Evolutionary conservation across 2,888 invertebrate species (phyloP), one percentile per base, ranked within the genome.

Genomic region (Cephalotes varians): DNA sequence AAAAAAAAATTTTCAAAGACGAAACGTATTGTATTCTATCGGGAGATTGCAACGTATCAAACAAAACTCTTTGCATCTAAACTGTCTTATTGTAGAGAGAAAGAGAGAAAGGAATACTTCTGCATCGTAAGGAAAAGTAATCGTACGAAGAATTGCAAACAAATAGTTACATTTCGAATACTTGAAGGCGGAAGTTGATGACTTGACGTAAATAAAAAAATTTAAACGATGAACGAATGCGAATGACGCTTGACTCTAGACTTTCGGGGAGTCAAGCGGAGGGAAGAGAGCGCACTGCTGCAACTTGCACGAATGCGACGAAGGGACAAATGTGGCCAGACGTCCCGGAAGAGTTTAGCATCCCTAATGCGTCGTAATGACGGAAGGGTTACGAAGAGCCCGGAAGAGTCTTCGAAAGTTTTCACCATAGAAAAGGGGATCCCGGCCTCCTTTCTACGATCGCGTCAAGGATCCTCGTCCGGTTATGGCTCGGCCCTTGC

Each of bases 381-480:
- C 31, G 28, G n/a, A 64, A 37, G 56, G 77, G 69, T 77, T 79
- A 71, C 56, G 28, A 54, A 69, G 56, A 69, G 44, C n/a, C n/a
- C 5, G 34, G n/a, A 56, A 56, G 56, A 71, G 31, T 71, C 56
- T 58, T 15, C 2, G 44, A 79, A 58, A 56, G 51, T 71, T 79
- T 77, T 77, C 44, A 9, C 71, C n/a, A 44, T 21, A 40, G 44
- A 58, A 77, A 56, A 56, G 67, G 31, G 67, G 31, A n/a, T 65
- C 5, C 21, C 31, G 54, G 54, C 44, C 44, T 77, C n/a, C 44
- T 56, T 44, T 44, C 67, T 54, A 28, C 76, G 44, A 25, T 49
- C 51, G 65, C 77, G 69, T 47, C 71, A 47, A 79, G 77, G 69
- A 56, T 79, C 31, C 77, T 67, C 56, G 69, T 34, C 77, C 56